Base-by-base conservation (phyloP, 2,888 invertebrate species). In the Eueremaeus valkanovi region DNA sequence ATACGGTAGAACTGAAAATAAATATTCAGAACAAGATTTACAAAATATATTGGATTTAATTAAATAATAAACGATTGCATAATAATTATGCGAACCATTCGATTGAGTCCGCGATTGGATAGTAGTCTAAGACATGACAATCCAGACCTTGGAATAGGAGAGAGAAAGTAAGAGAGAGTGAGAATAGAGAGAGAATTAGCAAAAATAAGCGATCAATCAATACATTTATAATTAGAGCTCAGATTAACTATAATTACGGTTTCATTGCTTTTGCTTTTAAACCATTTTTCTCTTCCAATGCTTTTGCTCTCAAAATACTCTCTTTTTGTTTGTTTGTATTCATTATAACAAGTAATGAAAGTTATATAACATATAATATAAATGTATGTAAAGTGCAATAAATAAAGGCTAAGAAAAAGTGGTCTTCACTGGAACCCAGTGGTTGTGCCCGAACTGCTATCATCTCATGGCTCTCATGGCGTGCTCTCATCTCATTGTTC, bases 201-300 rank as follows among this genome's bases (percentile, higher is more conserved):
- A 63, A 33, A 33, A n/a, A 63, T 63, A 68, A 40, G 24, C 24
- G 40, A 68, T 68, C 68, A 68, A 68, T 68, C 68, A 68, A 68
- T 68, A 24, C 33, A 24, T 68, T 68, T 68, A 68, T 68, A 68
- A 68, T 68, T 36, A 68, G 40, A 68, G 68, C 24, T 68, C 24
- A 36, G 31, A 68, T 68, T 68, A 68, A 68, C 68, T 68, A 68
- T 68, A 68, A 68, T 68, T 68, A 68, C 40, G 24, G 40, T 42
- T 21, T 36, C n/a, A n/a, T n/a, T n/a, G n/a, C n/a, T n/a, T n/a
- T n/a, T n/a, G n/a, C n/a, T n/a, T n/a, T n/a, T n/a, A n/a, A n/a
- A n/a, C n/a, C n/a, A n/a, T n/a, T n/a, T n/a, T n/a, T n/a, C n/a
- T n/a, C n/a, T n/a, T n/a, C n/a, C n/a, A n/a, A n/a, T n/a, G n/a